Conservation (phyloP, 2,888 invertebrate genomes). For the Mythimna vitellina region DNA sequence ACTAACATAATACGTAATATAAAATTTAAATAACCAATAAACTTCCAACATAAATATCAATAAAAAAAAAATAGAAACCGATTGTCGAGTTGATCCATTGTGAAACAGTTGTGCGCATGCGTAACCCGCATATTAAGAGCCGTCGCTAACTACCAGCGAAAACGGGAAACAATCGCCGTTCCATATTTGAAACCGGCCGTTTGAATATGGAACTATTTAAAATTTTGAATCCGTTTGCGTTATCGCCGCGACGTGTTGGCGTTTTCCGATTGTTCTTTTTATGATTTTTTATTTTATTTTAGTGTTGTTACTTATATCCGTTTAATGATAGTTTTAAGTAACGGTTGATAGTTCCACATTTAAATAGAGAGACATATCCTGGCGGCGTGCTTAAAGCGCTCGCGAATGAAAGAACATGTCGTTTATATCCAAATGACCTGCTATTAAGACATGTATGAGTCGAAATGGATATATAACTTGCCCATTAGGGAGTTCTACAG, state of each 20-base stretch:
- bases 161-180: constrained; percentile 89
- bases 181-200: constrained; percentile 88
- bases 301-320: constrained; percentile 72
- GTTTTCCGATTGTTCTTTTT: constrained; percentile 87
- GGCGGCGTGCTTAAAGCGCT: constrained; percentile 58
- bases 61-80: constrained; percentile 77
- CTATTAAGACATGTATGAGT: constrained; percentile 54
- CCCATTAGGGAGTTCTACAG: constrained; percentile 29
- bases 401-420: constrained; percentile 54
- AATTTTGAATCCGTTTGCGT: constrained; percentile 90
- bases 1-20: constrained; percentile 45
- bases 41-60: constrained; percentile 67
- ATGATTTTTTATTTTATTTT: constrained; percentile 60
- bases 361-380: constrained; percentile 62
- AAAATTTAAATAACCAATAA: constrained; percentile 55
- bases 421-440: constrained; percentile 55
- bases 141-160: constrained; percentile 85
- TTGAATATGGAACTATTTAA: constrained; percentile 90
- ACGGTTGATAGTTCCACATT: constrained; percentile 63
- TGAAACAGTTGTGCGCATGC: constrained; percentile 87
- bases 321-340: constrained; percentile 67
- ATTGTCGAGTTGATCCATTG: constrained; percentile 83
- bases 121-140: constrained; percentile 89
- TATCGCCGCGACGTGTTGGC: constrained; percentile 88
- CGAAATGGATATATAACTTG: constrained; percentile 45